A percentile compares a stretch with the other conserved stretches of the same genome.
Conservation (phyloP, 2,797 vertebrate species). For the Diceros bicornis region DNA sequence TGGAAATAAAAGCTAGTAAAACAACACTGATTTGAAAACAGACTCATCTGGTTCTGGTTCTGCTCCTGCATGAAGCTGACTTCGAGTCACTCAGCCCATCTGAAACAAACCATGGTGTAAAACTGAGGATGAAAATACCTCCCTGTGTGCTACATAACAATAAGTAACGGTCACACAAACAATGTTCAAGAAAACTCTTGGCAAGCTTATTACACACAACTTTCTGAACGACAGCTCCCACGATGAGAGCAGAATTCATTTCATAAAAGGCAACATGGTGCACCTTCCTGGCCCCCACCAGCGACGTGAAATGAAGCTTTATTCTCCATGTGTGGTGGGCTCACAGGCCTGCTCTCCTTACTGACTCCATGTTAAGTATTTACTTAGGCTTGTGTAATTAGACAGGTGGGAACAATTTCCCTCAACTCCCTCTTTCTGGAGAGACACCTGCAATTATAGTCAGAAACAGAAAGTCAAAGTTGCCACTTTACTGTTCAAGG, state of each 20-base stretch:
- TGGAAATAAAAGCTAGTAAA: not conserved
- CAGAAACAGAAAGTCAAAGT: constrained; percentile 61
- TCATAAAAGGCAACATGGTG: not conserved
- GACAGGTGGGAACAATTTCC: not conserved
- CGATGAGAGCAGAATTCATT: not conserved
- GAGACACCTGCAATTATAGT: not conserved
- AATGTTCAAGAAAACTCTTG: not conserved
- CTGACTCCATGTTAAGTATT: not conserved
- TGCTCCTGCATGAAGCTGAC: not conserved
- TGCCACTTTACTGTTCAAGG: not conserved
- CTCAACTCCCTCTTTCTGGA: not conserved
- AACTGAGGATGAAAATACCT: not conserved
- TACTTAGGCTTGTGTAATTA: not conserved
- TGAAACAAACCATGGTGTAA: not conserved
- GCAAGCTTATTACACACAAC: not conserved
- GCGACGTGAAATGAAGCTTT: not conserved
- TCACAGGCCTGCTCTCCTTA: not conserved
- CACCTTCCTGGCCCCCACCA: not conserved
- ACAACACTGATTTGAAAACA: not conserved
- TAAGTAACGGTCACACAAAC: not conserved
- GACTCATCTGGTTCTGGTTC: not conserved
- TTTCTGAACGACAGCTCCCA: not conserved
- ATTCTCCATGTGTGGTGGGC: not conserved
- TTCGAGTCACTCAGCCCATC: not conserved
- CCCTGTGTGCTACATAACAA: not conserved